phyloP scores from a whole-genome alignment of 2,797 vertebrate species.

The Smutsia temminckii region DNA sequence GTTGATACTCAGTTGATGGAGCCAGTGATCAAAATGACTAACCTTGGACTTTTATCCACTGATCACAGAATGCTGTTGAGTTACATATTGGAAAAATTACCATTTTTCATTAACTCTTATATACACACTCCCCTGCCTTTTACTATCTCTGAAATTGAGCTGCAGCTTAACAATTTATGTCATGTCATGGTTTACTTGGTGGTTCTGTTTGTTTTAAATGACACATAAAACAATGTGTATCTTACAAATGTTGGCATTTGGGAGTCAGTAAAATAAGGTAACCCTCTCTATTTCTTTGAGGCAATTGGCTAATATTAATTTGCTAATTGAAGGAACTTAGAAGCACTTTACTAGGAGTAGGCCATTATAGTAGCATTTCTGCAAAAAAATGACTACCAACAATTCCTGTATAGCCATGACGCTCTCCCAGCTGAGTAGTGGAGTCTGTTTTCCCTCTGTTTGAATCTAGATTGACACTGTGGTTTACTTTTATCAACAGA shows the following conservation, averaged over 20 bases:
- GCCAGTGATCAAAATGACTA: slow-evolving; percentile 14
- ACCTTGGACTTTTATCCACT: background rate
- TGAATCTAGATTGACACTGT: background rate
- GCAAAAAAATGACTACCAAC: background rate
- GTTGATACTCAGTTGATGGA: background rate
- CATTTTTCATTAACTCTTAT: slow-evolving; percentile 27
- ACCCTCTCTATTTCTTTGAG: background rate
- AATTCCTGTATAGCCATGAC: background rate
- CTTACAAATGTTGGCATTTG: background rate
- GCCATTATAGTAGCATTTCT: background rate
- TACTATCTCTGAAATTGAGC: background rate
- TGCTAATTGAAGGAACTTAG: background rate
- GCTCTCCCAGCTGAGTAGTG: background rate
- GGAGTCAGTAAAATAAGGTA: slow-evolving; percentile 3
- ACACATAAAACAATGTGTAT: background rate
- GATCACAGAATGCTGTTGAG: background rate
- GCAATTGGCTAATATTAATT: background rate
- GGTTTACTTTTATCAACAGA: background rate
- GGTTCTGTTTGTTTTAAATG: background rate
- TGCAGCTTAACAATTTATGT: background rate
- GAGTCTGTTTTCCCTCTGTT: background rate
- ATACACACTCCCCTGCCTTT: background rate
- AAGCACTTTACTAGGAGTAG: background rate
- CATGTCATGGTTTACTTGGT: background rate
- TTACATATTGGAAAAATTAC: background rate